A percentile compares a stretch with the other conserved stretches of the same genome.
These are phyloP conservation scores for Cephus nigrinus DNA, from an alignment of 2,888 invertebrate genomes.

Conservation along the genomic window DNA sequence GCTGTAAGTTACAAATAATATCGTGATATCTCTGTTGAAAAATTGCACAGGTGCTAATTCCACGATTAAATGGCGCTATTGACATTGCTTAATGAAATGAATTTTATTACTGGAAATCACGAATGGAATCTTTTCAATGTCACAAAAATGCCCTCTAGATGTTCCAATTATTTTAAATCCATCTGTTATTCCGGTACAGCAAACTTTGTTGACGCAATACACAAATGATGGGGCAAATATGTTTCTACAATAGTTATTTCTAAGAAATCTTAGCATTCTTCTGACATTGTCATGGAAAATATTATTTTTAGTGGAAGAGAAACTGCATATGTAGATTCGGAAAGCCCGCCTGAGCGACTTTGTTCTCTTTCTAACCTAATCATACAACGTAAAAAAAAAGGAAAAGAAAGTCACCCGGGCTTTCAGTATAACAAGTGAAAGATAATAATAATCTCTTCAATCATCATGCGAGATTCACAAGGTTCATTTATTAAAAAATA, in stretches of 20 bases:
- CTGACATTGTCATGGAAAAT: background rate
- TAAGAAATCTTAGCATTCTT: background rate
- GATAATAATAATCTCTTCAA: background rate
- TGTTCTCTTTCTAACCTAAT: too few relatives aligned
- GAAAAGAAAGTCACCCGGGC: too few relatives aligned
- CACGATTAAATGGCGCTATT: background rate
- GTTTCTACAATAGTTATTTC: background rate
- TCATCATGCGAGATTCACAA: background rate
- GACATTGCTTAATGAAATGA: background rate
- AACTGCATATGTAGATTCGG: background rate
- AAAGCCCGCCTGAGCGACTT: too few relatives aligned
- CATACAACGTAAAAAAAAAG: too few relatives aligned
- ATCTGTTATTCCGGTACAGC: background rate
- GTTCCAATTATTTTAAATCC: background rate
- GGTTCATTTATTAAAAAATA: background rate
- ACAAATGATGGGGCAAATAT: background rate
- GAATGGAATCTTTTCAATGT: background rate
- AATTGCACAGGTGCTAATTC: background rate
- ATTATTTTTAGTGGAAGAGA: background rate
- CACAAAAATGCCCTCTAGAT: background rate
- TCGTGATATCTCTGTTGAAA: background rate
- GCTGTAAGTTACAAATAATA: constrained; percentile 56
- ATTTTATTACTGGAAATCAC: background rate
- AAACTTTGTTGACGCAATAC: background rate
- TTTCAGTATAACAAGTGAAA: background rate